Base-by-base conservation (phyloP, 2,797 vertebrate genomes). In the Clarias fuscus region DNA sequence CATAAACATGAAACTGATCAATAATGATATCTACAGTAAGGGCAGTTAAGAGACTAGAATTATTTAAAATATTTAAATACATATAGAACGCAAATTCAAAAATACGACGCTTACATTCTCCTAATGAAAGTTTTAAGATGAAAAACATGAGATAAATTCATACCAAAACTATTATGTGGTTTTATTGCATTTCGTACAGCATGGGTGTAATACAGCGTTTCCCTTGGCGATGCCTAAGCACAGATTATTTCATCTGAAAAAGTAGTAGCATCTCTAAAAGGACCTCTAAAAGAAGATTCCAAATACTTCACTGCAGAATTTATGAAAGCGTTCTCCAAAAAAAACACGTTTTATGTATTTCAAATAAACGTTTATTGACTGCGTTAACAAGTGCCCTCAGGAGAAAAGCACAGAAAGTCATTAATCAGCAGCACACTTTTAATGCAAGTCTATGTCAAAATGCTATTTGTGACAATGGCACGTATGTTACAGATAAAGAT, bases 361-460 rank as follows among this genome's bases (percentile, higher is more conserved):
- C 80, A 70, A 68, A 18, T 43, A 67, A 58, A 82, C 33, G 1
- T 65, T 76, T 72, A 81, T 75, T 64, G 83, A 75, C 71, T 76
- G 40, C 61, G 3, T 43, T 70, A 70, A 82, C 80, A 70, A 82
- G 64, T 87, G 85, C 84, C 64, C 65, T 70, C 33, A 56, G 37
- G 64, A 24, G n/a, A 37, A 78, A 82, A 68, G 18, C 33, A 67
- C 17, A 82, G 43, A 82, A 58, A 33, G 10, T n/a, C 80, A 82
- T 82, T 82, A 22, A 82, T 82, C 80, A 82, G 48, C 6, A 33
- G 80, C 48, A 56, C 64, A 53, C 20, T 33, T 68, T 82, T 82
- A 82, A 68, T 70, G 48, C 18, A 22, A 68, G 20, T 33, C 43
- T 14, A 11, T 67, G 43, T 56, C 43, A 82, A 82, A 70, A 56